These are phyloP conservation scores for Pseudoatta argentina DNA, from an alignment of 1,140 invertebrate species.

Conservation along the genomic window DNA sequence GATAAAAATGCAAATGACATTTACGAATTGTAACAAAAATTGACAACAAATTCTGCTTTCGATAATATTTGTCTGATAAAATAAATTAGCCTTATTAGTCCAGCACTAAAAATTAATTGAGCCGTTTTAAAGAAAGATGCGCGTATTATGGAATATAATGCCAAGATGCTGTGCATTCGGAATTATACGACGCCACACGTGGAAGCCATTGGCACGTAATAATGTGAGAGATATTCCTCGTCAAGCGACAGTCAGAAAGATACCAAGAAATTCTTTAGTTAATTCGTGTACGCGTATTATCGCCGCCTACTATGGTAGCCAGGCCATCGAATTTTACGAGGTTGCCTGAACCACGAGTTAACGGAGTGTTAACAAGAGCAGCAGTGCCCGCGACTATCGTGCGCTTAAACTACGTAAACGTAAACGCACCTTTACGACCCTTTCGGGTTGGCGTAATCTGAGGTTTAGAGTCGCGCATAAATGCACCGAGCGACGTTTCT, in stretches of 20 bases:
- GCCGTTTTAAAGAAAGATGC: not conserved
- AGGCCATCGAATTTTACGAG: slow-evolving; percentile 64
- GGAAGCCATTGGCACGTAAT: not conserved
- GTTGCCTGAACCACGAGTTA: slow-evolving; percentile 61
- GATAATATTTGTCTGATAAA: slow-evolving; percentile 10
- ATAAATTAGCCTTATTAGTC: not conserved
- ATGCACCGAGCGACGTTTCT: slow-evolving; percentile 28
- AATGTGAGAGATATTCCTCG: not conserved
- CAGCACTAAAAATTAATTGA: not conserved
- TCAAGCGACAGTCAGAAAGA: not conserved
- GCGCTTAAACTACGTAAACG: slow-evolving; percentile 59
- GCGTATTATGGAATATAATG: not conserved
- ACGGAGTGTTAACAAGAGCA: slow-evolving; percentile 73
- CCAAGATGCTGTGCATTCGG: not conserved
- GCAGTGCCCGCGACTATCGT: slow-evolving; percentile 63
- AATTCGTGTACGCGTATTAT: slow-evolving; percentile 12
- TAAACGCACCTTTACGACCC: slow-evolving; percentile 69
- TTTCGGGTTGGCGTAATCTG: slow-evolving; percentile 62
- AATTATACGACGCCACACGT: not conserved
- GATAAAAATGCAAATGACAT: not conserved
- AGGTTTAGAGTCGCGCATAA: slow-evolving; percentile 62
- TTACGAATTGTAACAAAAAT: not conserved
- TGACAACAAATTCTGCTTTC: not conserved
- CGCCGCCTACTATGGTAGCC: slow-evolving; percentile 19
- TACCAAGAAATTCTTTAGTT: slow-evolving; percentile 25